Evolutionary conservation across 2,888 invertebrate genomes (phyloP).

Genomic region (Smittia aterrima): DNA sequence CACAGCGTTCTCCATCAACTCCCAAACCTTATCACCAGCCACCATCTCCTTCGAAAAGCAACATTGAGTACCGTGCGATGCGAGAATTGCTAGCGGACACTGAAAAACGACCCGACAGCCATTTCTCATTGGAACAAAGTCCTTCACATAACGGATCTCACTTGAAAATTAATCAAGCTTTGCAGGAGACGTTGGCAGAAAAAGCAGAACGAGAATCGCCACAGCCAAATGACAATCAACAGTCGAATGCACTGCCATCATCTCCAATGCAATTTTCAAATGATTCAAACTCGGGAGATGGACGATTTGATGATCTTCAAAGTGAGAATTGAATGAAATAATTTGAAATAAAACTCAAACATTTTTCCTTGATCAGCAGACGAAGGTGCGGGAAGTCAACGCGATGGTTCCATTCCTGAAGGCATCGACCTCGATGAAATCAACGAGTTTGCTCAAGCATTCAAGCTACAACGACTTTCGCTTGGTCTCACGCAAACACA

Average conservation of each 20-base stretch:
- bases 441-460: slow-evolving; percentile 97
- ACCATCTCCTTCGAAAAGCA: slow-evolving; percentile 7
- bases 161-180: background rate
- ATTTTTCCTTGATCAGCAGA: slow-evolving; percentile 66
- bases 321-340: background rate
- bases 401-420: slow-evolving; percentile 69
- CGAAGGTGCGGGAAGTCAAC: slow-evolving; percentile 78
- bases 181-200: background rate
- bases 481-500: slow-evolving; percentile 95
- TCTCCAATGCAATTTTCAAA: slow-evolving; percentile 33
- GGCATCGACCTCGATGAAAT: slow-evolving; percentile 97
- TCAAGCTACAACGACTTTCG: slow-evolving; percentile 89
- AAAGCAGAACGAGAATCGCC: slow-evolving; percentile 29
- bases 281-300: slow-evolving; percentile 30
- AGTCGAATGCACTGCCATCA: background rate
- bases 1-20: background rate
- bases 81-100: slow-evolving; percentile 19
- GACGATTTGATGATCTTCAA: background rate
- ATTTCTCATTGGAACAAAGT: slow-evolving; percentile 8
- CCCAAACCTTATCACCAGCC: slow-evolving; percentile 10
- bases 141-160: background rate
- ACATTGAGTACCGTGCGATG: slow-evolving; percentile 30
- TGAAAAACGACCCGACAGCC: slow-evolving; percentile 2
- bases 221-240: background rate
- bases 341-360: background rate